Conservation (phyloP, 2,888 invertebrate genomes). For the Thymelicus acteon region DNA sequence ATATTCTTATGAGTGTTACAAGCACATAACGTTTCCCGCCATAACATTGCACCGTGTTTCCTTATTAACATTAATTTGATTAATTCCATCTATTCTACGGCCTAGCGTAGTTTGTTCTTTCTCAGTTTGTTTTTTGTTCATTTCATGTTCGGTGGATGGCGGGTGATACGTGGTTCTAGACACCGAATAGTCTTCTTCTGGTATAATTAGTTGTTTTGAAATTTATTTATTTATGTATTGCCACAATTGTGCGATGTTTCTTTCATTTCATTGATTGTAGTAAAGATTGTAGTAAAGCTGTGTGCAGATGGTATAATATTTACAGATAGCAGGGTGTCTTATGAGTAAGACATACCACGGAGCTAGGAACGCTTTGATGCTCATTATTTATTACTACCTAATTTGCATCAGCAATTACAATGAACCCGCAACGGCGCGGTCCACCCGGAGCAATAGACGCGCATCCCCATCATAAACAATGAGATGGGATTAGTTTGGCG, state of each 20-base stretch:
- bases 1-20: too few relatives aligned
- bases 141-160: neutral
- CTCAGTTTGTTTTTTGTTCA: neutral
- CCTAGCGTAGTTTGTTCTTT: neutral
- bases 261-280: too few relatives aligned
- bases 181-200: too few relatives aligned
- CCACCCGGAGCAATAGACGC: constrained; percentile 27
- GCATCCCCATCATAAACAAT: constrained; percentile 49
- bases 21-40: too few relatives aligned
- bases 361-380: constrained; percentile 5
- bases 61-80: constrained; percentile 39
- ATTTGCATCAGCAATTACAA: constrained; percentile 23
- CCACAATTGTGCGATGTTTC: too few relatives aligned
- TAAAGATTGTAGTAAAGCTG: too few relatives aligned
- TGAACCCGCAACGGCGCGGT: constrained; percentile 28
- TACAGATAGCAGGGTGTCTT: neutral
- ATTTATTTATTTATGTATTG: too few relatives aligned
- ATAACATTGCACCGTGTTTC: constrained; percentile 32
- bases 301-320: too few relatives aligned
- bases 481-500: constrained; percentile 52
- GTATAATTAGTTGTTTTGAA: too few relatives aligned
- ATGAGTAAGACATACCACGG: neutral
- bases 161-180: too few relatives aligned
- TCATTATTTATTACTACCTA: constrained; percentile 14
- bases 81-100: constrained; percentile 13